Percentiles rank a stretch among this genome's conserved stretches.
phyloP scores from a whole-genome alignment of 2,113 vertebrate species.

The Phrynocephalus versicolor region DNA sequence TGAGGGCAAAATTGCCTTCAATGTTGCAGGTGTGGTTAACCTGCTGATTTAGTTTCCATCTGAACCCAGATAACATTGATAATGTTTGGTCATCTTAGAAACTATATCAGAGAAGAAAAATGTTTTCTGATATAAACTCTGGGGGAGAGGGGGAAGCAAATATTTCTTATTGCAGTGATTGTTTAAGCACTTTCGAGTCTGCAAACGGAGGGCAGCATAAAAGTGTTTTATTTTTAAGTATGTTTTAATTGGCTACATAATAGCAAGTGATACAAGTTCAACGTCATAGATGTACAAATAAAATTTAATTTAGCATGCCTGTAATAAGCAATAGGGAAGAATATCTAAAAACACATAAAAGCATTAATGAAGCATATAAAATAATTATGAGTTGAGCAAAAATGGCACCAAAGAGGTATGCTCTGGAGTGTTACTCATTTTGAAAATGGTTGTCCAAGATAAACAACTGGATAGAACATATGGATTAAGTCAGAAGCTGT shows the following conservation, averaged over 20 bases:
- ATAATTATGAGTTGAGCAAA: conserved; percentile 47
- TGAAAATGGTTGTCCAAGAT: conserved; percentile 31
- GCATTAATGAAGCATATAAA: conserved; percentile 61
- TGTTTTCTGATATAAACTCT: neutral
- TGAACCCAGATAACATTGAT: neutral
- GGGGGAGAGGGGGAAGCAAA: too few relatives aligned
- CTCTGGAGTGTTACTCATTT: conserved; percentile 42
- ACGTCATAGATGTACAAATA: conserved; percentile 46
- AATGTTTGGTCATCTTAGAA: neutral
- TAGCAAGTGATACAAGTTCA: conserved; percentile 34
- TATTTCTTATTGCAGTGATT: neutral
- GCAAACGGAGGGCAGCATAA: neutral
- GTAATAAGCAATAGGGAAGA: conserved; percentile 44
- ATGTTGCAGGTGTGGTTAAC: neutral
- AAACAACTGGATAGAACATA: conserved; percentile 46
- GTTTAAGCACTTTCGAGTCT: conserved; percentile 7
- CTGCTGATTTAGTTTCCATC: neutral
- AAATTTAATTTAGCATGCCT: conserved; percentile 47
- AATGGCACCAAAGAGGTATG: conserved; percentile 33
- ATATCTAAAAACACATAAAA: conserved; percentile 56
- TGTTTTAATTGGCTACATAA: conserved; percentile 38
- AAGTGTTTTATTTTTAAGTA: conserved; percentile 23
- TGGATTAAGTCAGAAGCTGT: conserved; percentile 26
- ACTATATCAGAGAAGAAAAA: neutral
- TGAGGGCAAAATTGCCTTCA: neutral